A percentile compares a stretch with the other conserved stretches of the same genome.
phyloP scores from a whole-genome alignment of 2,888 invertebrate species.

The Drosophila longiperda region DNA sequence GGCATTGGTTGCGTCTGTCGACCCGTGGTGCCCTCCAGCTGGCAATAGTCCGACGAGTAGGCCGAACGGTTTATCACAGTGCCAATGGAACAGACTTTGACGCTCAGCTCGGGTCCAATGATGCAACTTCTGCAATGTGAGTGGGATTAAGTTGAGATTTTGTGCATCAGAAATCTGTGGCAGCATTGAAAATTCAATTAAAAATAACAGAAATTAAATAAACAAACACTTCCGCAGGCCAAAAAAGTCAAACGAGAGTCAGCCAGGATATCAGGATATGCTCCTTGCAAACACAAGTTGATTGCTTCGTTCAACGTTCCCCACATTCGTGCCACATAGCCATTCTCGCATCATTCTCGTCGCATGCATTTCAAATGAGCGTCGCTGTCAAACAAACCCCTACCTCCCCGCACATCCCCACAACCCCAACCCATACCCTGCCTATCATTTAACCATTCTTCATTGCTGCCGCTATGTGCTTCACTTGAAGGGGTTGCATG shows the following conservation, averaged over 20 bases:
- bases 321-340: constrained; percentile 20
- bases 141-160: constrained; percentile 28
- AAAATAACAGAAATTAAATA: constrained; percentile 77
- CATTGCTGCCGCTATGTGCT: constrained; percentile 39
- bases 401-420: neutral
- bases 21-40: constrained; percentile 89
- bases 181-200: constrained; percentile 74
- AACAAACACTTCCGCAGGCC: constrained; percentile 73
- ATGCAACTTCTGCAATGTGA: constrained; percentile 90
- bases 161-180: constrained; percentile 47
- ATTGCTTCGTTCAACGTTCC: constrained; percentile 58
- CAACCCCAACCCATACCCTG: neutral
- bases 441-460: constrained; percentile 27
- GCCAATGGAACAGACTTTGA: constrained; percentile 92
- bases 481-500: constrained; percentile 55
- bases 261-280: constrained; percentile 48
- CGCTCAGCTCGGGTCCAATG: constrained; percentile 90
- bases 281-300: constrained; percentile 64
- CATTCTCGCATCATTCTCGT: constrained; percentile 45
- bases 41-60: constrained; percentile 92
- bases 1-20: constrained; percentile 87
- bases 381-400: constrained; percentile 48
- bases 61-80: constrained; percentile 88
- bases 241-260: constrained; percentile 47
- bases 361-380: constrained; percentile 74